Evolutionary conservation across 2,113 vertebrate genomes (phyloP), one percentile per base, ranked within the genome.

Genomic region (Dicerorhinus sumatrensis): DNA sequence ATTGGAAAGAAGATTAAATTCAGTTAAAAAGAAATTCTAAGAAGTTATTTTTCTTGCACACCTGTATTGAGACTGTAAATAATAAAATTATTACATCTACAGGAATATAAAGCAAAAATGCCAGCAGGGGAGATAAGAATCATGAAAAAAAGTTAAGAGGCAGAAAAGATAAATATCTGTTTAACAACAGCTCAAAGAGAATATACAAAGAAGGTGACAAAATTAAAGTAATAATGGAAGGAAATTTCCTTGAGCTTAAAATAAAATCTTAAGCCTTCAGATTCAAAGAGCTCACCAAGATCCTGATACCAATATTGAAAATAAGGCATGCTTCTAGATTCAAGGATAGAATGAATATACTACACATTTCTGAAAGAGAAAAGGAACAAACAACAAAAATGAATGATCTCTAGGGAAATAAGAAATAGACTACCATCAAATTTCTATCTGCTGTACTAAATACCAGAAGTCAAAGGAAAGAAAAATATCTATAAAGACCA

Each of bases 11-110:
- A 67, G n/a, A 82, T 3, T 83, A 48, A 91, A 10, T 83, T 88
- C 62, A 87, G 17, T 87, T 86, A 51, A 83, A 97, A 93, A 67
- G 18, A 88, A 93, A 72, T 62, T 63, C 82, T 96, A 90, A 39
- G 82, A 67, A 46, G 56, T 75, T 94, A 79, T 84, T 95, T 93
- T 80, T 88, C 62, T 73, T 65, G 6, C 56, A 62, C 16, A 88
- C 25, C 51, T 83, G 14, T 73, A 51, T 60, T 58, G 23, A 77
- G 12, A 77, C 16, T 39, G 20, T 83, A 80, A 81, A 76, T 89
- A 80, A 46, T 54, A 67, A 88, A 95, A 62, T 58, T 39, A 29
- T 80, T 79, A 73, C 51, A 54, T 54, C 51, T 54, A 54, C 51
- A 54, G 4, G 51, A 54, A 16, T 54, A 54, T 54, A 16, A 54